A percentile compares a stretch with the other conserved stretches of the same genome.
Conservation (phyloP, 2,797 vertebrate genomes). For the Cyclura pinguis region DNA sequence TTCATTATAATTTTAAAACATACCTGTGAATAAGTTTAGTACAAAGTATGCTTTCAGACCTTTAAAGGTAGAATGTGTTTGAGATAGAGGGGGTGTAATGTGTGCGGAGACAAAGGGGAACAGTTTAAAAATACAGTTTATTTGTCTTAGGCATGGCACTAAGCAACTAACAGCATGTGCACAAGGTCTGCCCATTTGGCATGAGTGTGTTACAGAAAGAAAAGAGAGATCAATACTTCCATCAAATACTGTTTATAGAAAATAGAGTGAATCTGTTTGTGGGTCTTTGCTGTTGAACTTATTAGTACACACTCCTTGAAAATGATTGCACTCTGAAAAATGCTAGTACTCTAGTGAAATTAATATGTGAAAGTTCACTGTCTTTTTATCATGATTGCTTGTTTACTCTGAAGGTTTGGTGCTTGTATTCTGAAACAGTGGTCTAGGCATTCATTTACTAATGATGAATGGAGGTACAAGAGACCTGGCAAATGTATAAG, state of each 20-base stretch:
- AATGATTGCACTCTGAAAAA: neutral
- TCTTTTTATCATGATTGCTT: slow-evolving; percentile 8
- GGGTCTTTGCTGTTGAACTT: neutral
- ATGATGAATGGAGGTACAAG: slow-evolving; percentile 72
- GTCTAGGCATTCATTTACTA: slow-evolving; percentile 67
- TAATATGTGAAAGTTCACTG: slow-evolving; percentile 12
- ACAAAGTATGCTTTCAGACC: slow-evolving; percentile 18
- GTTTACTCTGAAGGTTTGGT: slow-evolving; percentile 11
- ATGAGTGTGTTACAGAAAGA: neutral
- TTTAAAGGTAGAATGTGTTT: slow-evolving; percentile 3
- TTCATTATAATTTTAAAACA: neutral
- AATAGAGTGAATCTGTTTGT: neutral
- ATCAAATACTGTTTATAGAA: neutral
- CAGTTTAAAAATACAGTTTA: neutral
- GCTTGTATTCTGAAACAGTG: slow-evolving; percentile 40
- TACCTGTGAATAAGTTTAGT: neutral
- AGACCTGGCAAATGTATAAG: slow-evolving; percentile 62
- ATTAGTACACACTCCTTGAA: neutral
- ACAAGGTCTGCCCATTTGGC: neutral
- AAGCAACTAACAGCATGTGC: neutral
- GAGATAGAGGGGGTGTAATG: no score
- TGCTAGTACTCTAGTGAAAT: neutral
- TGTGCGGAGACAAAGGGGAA: neutral
- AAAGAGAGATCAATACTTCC: neutral
- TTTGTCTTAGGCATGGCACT: neutral